Percentiles rank a stretch among this genome's conserved stretches.
These are phyloP conservation scores for Myotis planiceps DNA, from an alignment of 2,797 vertebrate species.

Conservation along the genomic window DNA sequence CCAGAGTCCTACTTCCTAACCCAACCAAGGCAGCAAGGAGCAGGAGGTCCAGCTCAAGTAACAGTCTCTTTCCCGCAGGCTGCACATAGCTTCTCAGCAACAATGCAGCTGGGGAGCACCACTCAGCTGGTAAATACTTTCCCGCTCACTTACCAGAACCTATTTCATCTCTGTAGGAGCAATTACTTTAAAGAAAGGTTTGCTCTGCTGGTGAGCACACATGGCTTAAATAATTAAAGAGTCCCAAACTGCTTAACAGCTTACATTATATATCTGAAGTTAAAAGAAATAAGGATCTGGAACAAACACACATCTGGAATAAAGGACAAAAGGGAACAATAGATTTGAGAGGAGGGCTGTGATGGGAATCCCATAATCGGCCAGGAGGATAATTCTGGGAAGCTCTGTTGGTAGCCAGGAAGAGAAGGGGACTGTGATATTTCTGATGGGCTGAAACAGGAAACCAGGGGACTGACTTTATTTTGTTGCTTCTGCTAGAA, in stretches of 20 bases:
- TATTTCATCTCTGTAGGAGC: background rate
- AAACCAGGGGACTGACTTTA: background rate
- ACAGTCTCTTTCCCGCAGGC: background rate
- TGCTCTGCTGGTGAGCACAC: background rate
- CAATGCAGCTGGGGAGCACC: background rate
- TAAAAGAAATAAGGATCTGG: background rate
- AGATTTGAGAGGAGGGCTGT: background rate
- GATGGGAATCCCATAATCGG: background rate
- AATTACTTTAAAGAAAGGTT: background rate
- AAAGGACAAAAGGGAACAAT: background rate
- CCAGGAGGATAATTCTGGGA: background rate
- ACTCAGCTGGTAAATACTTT: background rate
- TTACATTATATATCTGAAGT: background rate
- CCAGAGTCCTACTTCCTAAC: slow-evolving; percentile 40
- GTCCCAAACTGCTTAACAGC: background rate
- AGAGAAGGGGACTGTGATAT: background rate
- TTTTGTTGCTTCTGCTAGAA: background rate
- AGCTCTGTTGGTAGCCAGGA: background rate
- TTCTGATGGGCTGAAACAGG: background rate
- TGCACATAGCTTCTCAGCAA: background rate
- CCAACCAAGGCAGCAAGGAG: background rate
- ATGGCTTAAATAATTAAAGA: background rate
- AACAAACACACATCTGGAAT: background rate
- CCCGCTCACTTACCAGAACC: background rate
- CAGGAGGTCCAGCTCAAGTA: background rate